These are phyloP conservation scores for Drosophila repleta DNA, from an alignment of 1,140 invertebrate species.

Conservation along the genomic window DNA sequence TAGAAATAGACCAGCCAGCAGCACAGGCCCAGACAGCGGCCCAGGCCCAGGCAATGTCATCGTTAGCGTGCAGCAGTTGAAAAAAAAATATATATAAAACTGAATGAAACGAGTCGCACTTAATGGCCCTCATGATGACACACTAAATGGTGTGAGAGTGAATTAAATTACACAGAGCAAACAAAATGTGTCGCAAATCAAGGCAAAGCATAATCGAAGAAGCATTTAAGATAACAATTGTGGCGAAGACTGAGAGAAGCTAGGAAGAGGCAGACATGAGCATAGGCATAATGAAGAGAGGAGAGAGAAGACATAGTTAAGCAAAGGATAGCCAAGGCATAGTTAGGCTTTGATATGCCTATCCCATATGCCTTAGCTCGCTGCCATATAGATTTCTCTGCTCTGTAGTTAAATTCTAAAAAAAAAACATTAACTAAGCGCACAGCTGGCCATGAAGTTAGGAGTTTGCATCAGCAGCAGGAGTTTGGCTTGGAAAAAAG, in stretches of 20 bases:
- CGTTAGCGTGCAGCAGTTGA: slow-evolving; percentile 11
- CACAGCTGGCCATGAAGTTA: slow-evolving; percentile 12
- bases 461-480: not conserved
- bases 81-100: not conserved
- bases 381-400: too few species aligned
- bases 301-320: too few species aligned
- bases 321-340: too few species aligned
- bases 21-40: not conserved
- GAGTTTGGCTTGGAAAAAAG: not conserved
- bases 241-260: too few species aligned
- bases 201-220: not conserved
- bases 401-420: too few species aligned
- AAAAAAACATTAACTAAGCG: not conserved
- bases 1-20: slow-evolving; percentile 62
- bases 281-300: too few species aligned
- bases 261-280: too few species aligned
- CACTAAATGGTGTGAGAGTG: slow-evolving; percentile 11
- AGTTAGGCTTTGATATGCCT: too few species aligned
- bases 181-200: not conserved
- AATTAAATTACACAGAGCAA: slow-evolving; percentile 7
- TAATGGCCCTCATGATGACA: slow-evolving; percentile 28
- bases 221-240: too few species aligned
- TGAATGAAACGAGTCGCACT: slow-evolving; percentile 23
- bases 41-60: slow-evolving; percentile 1
- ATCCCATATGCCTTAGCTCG: too few species aligned